Evolutionary conservation across 2,888 invertebrate genomes (phyloP).

Genomic region (Agonopterix heracliana): DNA sequence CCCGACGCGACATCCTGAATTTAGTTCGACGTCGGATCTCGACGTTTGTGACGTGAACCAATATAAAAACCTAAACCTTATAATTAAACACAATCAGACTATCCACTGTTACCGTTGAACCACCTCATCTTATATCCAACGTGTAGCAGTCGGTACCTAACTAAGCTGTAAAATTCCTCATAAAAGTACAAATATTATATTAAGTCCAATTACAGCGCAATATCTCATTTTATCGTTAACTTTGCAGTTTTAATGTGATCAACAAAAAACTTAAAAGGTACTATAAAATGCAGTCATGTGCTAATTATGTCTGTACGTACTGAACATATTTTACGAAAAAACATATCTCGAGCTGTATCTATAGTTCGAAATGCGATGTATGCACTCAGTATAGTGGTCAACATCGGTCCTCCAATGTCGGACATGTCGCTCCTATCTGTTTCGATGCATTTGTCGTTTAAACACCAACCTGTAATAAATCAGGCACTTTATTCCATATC

Average conservation of each 20-base stretch:
- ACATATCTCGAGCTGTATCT: slow-evolving; percentile 39
- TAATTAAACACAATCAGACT: too few species aligned
- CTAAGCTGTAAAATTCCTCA: too few species aligned
- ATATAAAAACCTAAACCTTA: too few species aligned
- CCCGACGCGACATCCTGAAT: too few species aligned
- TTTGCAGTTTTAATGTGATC: slow-evolving; percentile 1
- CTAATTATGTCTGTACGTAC: slow-evolving; percentile 4
- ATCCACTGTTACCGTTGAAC: too few species aligned
- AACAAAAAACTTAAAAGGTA: slow-evolving; percentile 2
- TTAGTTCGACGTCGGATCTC: too few species aligned
- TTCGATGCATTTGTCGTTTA: slow-evolving; percentile 77
- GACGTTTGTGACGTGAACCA: too few species aligned
- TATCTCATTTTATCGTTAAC: slow-evolving; percentile 5
- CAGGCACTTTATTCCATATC: slow-evolving; percentile 39
- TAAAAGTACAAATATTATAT: background rate
- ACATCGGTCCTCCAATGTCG: slow-evolving; percentile 73
- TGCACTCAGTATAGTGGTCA: slow-evolving; percentile 52
- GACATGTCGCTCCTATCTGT: slow-evolving; percentile 76
- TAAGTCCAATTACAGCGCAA: slow-evolving; percentile 3
- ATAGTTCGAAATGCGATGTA: slow-evolving; percentile 36
- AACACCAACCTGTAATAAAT: slow-evolving; percentile 76
- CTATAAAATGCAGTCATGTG: slow-evolving; percentile 1
- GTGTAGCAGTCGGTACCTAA: too few species aligned
- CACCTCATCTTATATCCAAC: too few species aligned
- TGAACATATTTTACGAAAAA: slow-evolving; percentile 6